Evolutionary conservation across 2,113 vertebrate species (phyloP), one percentile per base, ranked within the genome.

Genomic region (Anoplopoma fimbria): DNA sequence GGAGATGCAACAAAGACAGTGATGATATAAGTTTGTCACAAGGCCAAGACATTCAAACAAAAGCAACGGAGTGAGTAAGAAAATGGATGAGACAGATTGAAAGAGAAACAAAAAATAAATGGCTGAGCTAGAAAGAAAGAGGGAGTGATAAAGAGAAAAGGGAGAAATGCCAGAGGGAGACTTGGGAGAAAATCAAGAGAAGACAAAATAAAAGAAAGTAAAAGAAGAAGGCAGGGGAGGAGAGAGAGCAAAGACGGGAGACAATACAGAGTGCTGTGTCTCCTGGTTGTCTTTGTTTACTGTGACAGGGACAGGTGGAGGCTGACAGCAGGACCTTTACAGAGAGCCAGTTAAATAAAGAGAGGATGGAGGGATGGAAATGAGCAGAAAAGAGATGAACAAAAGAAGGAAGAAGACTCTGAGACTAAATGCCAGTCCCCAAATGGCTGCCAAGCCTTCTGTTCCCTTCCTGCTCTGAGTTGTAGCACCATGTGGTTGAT

Each of bases 291-390:
- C 92, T 93, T 94, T 94, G 93, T 94, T 92, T 93, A 89, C 87
- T 61, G 85, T 93, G 93, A 93, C 91, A 91, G 85, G 80, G 91
- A 94, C 91, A 93, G 91, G 91, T 93, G 91, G 89, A 93, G 88
- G 86, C 85, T 93, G 93, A 94, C 93, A 94, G 92, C 90, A 81
- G 89, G 93, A 94, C 92, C 93, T 94, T 94, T 94, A 89, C 91
- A 85, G 67, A 87, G 67, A 90, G 89, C 86, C 82, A 84, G 85
- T 88, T 88, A 91, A 93, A 93, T 91, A 90, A 89, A 92, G 91
- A 88, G 45, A 62, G 73, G 86, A 92, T 87, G 75, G 84, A 89
- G 71, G 82, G 89, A 90, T 91, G 90, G 82, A 92, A 91, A 93
- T 87, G 75, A 90, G 89, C 76, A 83, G 61, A 90, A 79, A n/a